Base-by-base conservation (phyloP, 1,140 invertebrate species). In the Hyles euphorbiae region DNA sequence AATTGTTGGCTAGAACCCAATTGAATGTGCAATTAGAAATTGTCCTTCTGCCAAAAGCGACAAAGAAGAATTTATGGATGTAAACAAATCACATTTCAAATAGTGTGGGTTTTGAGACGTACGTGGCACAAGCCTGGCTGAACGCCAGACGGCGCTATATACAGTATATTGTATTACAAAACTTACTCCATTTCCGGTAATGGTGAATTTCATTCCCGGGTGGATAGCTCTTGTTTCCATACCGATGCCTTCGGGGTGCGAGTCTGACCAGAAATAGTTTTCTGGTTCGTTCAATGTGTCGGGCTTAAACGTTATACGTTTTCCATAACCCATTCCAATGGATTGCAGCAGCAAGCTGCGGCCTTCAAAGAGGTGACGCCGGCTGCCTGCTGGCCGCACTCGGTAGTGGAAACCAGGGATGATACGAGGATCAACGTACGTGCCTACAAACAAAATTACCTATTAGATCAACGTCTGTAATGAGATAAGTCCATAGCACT, bases 261-360 rank as follows among this genome's bases (percentile, higher is more conserved):
- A 94, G 81, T 96, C 95, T n/a, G 94, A 94, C 94, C 94, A 95
- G 74, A 96, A 93, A 72, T 91, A 93, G 78, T 94, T 93, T 65
- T 92, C 91, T 56, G 93, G 92, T 32, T 90, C 82, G 63, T 94
- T 93, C 12, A 92, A 78, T 40, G 90, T 91, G 50, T 94, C 91
- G 0, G 93, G 91, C 66, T 92, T 89, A 81, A 96, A 95, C 5
- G 94, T 95, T 32, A 96, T 86, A 34, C 94, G 88, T 73, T 95
- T 95, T 6, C 93, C 94, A 72, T 95, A 96, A 12, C 95, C 94
- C 82, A 93, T 91, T 2, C 94, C 94, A 58, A 95, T 90, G n/a
- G 91, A 92, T 44, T 91, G 74, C 12, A 96, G 83, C 56, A 90
- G 81, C 48, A 94, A 76, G 40, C 93, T 91, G 63, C 92, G 87